Percentiles rank a stretch among this genome's conserved stretches.
These are phyloP conservation scores for Anabas testudineus DNA, from an alignment of 2,797 vertebrate genomes.

Conservation along the genomic window DNA sequence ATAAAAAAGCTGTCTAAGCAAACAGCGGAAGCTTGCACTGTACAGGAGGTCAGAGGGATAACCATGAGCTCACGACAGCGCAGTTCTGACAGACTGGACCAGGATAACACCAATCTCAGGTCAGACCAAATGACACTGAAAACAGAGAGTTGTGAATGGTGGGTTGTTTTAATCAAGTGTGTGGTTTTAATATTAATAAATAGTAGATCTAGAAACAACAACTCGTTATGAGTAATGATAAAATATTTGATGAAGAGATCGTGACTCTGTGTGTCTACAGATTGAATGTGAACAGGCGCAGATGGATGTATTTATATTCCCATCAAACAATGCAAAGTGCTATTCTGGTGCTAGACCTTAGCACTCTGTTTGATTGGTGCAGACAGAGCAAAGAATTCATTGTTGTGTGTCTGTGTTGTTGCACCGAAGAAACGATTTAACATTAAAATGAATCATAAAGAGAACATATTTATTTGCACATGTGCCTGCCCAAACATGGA, in stretches of 20 bases:
- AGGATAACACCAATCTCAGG: conserved; percentile 73
- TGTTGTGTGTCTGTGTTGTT: conserved; percentile 5
- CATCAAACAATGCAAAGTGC: background rate
- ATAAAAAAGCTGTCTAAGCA: conserved; percentile 76
- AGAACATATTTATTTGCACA: conserved; percentile 2
- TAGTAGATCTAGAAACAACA: background rate
- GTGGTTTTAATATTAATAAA: background rate
- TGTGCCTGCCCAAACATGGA: conserved; percentile 10
- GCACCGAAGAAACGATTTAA: background rate
- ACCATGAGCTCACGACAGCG: conserved; percentile 34
- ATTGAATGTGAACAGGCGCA: conserved; percentile 3
- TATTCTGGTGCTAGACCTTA: background rate
- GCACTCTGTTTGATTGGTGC: background rate
- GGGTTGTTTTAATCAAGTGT: background rate
- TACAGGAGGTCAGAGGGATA: conserved; percentile 64
- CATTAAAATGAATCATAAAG: background rate
- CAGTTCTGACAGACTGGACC: conserved; percentile 29
- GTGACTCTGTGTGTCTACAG: background rate
- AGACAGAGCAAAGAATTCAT: background rate
- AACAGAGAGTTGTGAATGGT: background rate
- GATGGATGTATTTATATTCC: conserved; percentile 13
- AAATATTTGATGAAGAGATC: background rate
- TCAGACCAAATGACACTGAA: conserved; percentile 50
- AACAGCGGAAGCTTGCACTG: conserved; percentile 71
- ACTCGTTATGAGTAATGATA: background rate